Base-by-base conservation (phyloP, 2,797 vertebrate genomes). In the Phalanger gymnotis region DNA sequence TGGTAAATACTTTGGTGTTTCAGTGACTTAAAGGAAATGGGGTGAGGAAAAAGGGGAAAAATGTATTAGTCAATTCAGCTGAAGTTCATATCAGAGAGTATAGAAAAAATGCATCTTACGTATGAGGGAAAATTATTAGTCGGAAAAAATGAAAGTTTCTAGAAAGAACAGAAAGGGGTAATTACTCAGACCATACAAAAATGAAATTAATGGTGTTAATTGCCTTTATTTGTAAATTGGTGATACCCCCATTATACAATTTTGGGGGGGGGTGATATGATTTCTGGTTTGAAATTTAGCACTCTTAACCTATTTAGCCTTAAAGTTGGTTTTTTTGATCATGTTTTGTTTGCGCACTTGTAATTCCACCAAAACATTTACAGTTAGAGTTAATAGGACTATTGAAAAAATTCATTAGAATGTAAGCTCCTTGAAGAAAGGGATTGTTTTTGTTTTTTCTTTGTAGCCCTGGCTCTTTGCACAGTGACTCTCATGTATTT, bases 21-120 rank as follows among this genome's bases (percentile, higher is more conserved):
- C 93, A 96, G 93, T 96, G 98, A 97, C 97, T 97, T 97, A 98
- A 96, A 95, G 96, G 96, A 98, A 98, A 98, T 97, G 96, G 95
- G 98, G 95, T 92, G 93, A 97, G 53, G 66, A 96, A 97, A 96
- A 96, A 95, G 94, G 73, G 73, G 96, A 96, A 96, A 93, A 92
- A 87, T 96, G 40, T 92, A 95, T 87, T 98, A 96, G 97, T 73
- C 87, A 93, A 92, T 93, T 95, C 92, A 73, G 61, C 91, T 34
- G 16, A 93, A 92, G 95, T 92, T 95, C 94, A 93, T 47, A 51
- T 92, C 40, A 95, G 93, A 93, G 96, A 96, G 94, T 11, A 61
- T 47, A 94, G 93, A 92, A 90, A 96, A 97, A 97, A 98, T n/a
- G 91, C 97, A 94, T 97, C 94, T 89, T 94, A 53, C 13, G 94